Percentiles rank a stretch among this genome's conserved stretches.
phyloP scores from a whole-genome alignment of 2,113 vertebrate genomes.

The Glaucomys volans region DNA sequence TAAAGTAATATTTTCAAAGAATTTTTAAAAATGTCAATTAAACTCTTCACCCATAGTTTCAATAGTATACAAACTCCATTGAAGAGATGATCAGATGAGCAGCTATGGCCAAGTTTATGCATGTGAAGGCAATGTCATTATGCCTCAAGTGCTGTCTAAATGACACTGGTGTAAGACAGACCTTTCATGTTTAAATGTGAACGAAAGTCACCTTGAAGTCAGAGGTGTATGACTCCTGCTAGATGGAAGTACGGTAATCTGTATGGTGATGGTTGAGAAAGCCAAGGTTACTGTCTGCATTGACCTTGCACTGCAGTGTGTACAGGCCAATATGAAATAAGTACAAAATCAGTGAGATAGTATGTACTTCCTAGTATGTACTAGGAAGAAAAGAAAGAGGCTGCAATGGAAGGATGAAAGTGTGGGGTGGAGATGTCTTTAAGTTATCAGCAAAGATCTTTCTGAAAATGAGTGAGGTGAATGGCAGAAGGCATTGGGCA shows the following conservation, averaged over 20 bases:
- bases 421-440: not conserved
- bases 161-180: not conserved
- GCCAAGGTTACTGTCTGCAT: not conserved
- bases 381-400: not conserved
- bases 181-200: not conserved
- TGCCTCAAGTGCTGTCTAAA: not conserved
- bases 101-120: not conserved
- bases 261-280: not conserved
- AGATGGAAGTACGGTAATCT: not conserved
- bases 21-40: conserved; percentile 6
- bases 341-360: not conserved
- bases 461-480: not conserved
- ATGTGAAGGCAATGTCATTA: not conserved
- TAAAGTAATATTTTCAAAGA: not conserved
- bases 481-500: not conserved
- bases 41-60: not conserved
- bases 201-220: not conserved
- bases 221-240: not conserved
- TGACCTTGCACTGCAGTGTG: not conserved
- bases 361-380: not conserved
- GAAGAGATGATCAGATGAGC: not conserved
- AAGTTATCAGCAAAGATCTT: not conserved
- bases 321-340: not conserved
- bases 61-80: not conserved
- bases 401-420: not conserved